Evolutionary conservation across 2,888 invertebrate species (phyloP).

Genomic region (Sturmia bella): DNA sequence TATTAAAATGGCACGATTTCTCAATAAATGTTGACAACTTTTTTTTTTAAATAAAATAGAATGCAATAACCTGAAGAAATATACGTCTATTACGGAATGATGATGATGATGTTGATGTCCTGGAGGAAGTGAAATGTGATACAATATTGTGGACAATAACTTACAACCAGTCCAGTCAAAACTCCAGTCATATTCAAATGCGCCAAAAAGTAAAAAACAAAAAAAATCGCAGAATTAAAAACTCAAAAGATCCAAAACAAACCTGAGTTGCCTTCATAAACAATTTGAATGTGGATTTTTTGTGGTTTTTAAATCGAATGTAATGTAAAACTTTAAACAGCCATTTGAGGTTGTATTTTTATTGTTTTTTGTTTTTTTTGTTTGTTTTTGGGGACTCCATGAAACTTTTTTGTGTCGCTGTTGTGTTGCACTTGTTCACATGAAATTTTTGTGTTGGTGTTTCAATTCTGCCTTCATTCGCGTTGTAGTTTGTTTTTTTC

Average conservation of each 20-base stretch:
- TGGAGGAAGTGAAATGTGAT: slow-evolving; percentile 82
- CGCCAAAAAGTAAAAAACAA: slow-evolving; percentile 10
- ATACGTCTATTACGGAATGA: slow-evolving; percentile 58
- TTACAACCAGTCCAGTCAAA: slow-evolving; percentile 70
- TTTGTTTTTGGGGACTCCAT: background rate
- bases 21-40: slow-evolving; percentile 82
- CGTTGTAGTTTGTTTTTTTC: slow-evolving; percentile 30
- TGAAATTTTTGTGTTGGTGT: slow-evolving; percentile 61
- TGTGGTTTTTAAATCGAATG: slow-evolving; percentile 71
- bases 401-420: slow-evolving; percentile 16
- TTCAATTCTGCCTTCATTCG: slow-evolving; percentile 17
- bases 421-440: slow-evolving; percentile 64
- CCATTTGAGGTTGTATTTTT: slow-evolving; percentile 51
- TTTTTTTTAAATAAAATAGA: slow-evolving; percentile 38
- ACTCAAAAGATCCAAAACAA: slow-evolving; percentile 35
- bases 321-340: slow-evolving; percentile 64
- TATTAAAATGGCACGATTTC: slow-evolving; percentile 82
- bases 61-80: slow-evolving; percentile 75
- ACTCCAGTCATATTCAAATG: slow-evolving; percentile 47
- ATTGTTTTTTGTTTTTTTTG: slow-evolving; percentile 14
- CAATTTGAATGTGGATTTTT: slow-evolving; percentile 60
- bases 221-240: background rate
- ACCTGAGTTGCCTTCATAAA: slow-evolving; percentile 59
- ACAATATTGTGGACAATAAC: slow-evolving; percentile 71
- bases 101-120: slow-evolving; percentile 76